These are phyloP conservation scores for Poeciliopsis occidentalis DNA, from an alignment of 2,113 vertebrate species.

Conservation along the genomic window DNA sequence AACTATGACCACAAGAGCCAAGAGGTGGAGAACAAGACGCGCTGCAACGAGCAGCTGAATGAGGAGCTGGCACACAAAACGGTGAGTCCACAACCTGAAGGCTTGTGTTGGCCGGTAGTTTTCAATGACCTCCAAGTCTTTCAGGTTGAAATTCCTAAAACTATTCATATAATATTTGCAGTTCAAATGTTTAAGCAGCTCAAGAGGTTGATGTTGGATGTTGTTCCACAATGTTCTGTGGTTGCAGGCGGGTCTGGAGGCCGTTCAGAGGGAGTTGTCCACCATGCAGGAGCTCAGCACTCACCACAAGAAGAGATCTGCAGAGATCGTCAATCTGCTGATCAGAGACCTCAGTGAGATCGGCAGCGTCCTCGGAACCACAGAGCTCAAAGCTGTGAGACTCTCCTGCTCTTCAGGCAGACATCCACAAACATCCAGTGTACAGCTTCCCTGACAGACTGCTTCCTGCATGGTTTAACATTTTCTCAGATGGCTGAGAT, in stretches of 20 bases:
- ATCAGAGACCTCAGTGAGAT: slow-evolving; percentile 91
- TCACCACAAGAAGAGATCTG: slow-evolving; percentile 89
- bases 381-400: slow-evolving; percentile 87
- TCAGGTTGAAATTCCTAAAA: too few relatives aligned
- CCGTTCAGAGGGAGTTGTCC: slow-evolving; percentile 82
- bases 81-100: slow-evolving; percentile 54
- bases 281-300: slow-evolving; percentile 88
- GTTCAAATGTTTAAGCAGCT: not conserved
- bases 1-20: slow-evolving; percentile 96
- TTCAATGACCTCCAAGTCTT: too few relatives aligned
- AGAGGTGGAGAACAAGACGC: slow-evolving; percentile 87
- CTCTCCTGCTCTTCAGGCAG: not conserved
- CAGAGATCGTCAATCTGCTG: slow-evolving; percentile 88
- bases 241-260: slow-evolving; percentile 82
- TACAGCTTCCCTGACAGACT: not conserved
- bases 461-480: not conserved
- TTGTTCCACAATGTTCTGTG: not conserved
- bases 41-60: slow-evolving; percentile 83
- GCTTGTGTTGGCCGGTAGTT: too few relatives aligned
- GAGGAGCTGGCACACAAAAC: slow-evolving; percentile 90
- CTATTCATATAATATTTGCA: too few relatives aligned
- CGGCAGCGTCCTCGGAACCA: slow-evolving; percentile 87
- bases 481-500: slow-evolving; percentile 83
- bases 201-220: not conserved
- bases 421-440: not conserved